Evolutionary conservation across 2,797 vertebrate species (phyloP), one percentile per base, ranked within the genome.

Genomic region (Falco peregrinus): DNA sequence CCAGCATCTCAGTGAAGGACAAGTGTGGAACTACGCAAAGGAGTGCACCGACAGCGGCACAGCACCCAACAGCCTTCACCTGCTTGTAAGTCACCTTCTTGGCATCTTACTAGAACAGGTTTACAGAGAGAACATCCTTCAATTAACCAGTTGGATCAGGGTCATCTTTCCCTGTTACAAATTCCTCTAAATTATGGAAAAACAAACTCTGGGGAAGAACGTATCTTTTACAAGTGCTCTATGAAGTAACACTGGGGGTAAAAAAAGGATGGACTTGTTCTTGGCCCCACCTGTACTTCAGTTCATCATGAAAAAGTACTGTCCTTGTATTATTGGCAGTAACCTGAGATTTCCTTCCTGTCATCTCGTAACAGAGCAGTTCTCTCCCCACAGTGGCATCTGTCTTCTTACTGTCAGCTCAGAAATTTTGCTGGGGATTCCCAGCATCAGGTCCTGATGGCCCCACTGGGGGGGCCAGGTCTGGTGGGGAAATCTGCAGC

Each of bases 271-370:
- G 53, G 47, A 70, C 33, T 85, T 61, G 84, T 93, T 96, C 89
- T 41, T n/a, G 3, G 63, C 78, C 81, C 54, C 83, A 74, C 28
- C 45, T 74, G 79, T 68, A 84, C 57, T 83, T 84, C 92, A 56
- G 45, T 89, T 91, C 45, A n/a, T 92, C 45, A 93, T 3, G 2
- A 90, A 85, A 74, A 96, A 96, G 87, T 85, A 82, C 87, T 95
- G 78, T 67, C 78, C 84, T 88, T 47, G 82, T 89, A 79, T 84
- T 95, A 89, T 8, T 67, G 31, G 60, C 48, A 68, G 47, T 20
- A 77, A 37, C 43, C 70, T 90, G 35, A 85, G 80, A 74, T 93
- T 95, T 91, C 74, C 77, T 92, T 93, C 83, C 76, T 41, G 35
- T 37, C 28, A 28, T 74, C 94, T 95, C 35, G 1, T 31, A 22